Evolutionary conservation across 2,797 vertebrate species (phyloP).

Genomic region (Amblyopsis hoosieri): DNA sequence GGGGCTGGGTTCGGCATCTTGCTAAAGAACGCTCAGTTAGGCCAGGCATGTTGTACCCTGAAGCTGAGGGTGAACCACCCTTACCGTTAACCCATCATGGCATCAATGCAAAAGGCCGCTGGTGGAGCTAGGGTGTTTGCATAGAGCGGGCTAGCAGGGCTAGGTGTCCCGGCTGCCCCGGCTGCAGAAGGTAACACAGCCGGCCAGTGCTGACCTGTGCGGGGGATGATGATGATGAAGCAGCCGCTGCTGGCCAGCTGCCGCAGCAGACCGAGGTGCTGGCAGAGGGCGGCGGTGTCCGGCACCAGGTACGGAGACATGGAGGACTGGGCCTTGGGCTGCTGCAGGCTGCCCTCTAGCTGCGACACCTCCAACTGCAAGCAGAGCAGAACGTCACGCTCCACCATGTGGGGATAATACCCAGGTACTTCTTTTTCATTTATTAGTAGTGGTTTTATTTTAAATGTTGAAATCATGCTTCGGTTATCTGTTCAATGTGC

Average conservation of each 20-base stretch:
- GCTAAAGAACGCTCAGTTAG: no score
- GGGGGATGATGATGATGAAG: conserved; percentile 97
- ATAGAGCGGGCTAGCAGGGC: no score
- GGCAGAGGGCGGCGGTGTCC: conserved; percentile 91
- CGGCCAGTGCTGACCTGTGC: conserved; percentile 80
- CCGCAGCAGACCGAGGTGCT: conserved; percentile 87
- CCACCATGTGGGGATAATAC: not conserved
- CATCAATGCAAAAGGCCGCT: no score
- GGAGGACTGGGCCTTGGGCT: conserved; percentile 93
- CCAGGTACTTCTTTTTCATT: not conserved
- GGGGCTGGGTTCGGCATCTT: no score
- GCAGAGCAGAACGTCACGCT: not conserved
- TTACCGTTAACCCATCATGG: no score
- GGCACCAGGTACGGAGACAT: conserved; percentile 98
- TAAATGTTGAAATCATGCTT: no score
- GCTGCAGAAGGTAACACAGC: not conserved
- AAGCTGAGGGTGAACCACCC: no score
- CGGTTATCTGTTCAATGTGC: no score
- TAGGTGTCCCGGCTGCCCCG: not conserved
- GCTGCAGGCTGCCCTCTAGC: conserved; percentile 96
- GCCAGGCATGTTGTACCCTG: no score
- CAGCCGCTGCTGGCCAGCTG: conserved; percentile 91
- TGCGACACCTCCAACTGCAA: conserved; percentile 94
- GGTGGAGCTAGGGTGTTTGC: no score
- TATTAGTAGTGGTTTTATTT: no score